Base-by-base conservation (phyloP, 2,797 vertebrate genomes). In the Trachurus trachurus region DNA sequence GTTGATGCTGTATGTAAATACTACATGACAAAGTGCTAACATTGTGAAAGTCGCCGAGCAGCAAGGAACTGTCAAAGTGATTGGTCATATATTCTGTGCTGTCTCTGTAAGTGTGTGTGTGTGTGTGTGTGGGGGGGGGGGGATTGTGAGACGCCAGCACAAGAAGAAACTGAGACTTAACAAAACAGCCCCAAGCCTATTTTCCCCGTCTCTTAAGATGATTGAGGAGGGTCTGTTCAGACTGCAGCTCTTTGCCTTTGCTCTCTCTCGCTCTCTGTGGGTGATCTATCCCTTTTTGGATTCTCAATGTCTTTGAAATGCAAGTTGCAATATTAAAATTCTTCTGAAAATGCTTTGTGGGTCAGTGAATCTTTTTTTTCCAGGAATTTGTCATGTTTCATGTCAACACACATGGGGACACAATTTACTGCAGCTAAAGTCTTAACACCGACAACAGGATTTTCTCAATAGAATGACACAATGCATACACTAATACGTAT, bases 291-390 rank as follows among this genome's bases (percentile, higher is more conserved):
- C 76, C 31, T 80, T 66, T 90, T 82, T 83, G 78, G 66, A 86
- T 83, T 89, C 64, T 89, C 70, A 74, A 50, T 89, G 88, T 92
- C 87, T 86, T 91, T 90, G 72, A 91, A 89, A 88, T 91, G 84
- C 87, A 82, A 88, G 81, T 88, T 89, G 87, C 86, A 88, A 90
- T 89, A 93, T 93, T 90, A 92, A 92, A 92, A 93, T 90, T 81
- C 4, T 83, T 86, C 60, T 83, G 52, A 89, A 91, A 89, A 71
- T 53, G 39, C 13, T 59, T 49, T 9, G 13, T 74, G 15, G 6
- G 52, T 85, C 62, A 49, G 7, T 79, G n/a, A 45, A 22, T 21
- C n/a, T 76, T 82, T 81, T 5, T 77, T 69, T 8, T 37, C 34
- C 34, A 37, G 34, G 34, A 37, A 37, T 37, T 37, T 8, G 34